Conservation (phyloP, 92 coral and sea anemone genomes). For the Zoanthus solanderi region DNA sequence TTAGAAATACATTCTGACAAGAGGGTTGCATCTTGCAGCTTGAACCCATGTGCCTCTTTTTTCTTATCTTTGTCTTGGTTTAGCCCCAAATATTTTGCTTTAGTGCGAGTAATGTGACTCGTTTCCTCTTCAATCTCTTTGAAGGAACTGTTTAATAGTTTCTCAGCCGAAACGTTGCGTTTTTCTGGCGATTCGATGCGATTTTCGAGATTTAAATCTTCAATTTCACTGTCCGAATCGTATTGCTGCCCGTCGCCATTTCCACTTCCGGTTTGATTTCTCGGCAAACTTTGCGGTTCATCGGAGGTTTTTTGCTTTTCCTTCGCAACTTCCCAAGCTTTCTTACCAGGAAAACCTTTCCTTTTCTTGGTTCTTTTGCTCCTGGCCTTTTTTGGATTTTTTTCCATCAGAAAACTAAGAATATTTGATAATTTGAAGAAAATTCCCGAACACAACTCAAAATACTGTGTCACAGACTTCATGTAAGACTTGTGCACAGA, state of each 20-base stretch:
- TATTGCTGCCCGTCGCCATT: constrained; percentile 37
- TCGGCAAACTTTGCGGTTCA: constrained; percentile 27
- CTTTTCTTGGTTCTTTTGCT: constrained; percentile 33
- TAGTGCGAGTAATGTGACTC: constrained; percentile 46
- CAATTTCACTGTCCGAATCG: constrained; percentile 33
- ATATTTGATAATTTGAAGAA: constrained; percentile 28
- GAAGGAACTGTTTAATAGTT: constrained; percentile 65
- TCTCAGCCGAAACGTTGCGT: constrained; percentile 33
- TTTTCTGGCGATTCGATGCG: constrained; percentile 8
- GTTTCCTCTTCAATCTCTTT: constrained; percentile 47
- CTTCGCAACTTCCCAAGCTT: constrained; percentile 41
- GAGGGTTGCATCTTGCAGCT: constrained; percentile 59
- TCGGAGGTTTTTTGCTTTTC: constrained; percentile 30
- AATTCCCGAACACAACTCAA: constrained; percentile 1
- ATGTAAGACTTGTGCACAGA: constrained; percentile 35
- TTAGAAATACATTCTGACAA: constrained; percentile 53
- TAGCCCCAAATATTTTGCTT: constrained; percentile 31
- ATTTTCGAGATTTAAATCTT: constrained; percentile 27
- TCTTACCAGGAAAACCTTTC: constrained; percentile 33
- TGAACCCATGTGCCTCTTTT: constrained; percentile 62
- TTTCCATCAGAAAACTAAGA: constrained; percentile 36
- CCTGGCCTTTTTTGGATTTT: constrained; percentile 27
- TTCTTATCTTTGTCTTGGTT: background rate
- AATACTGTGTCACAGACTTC: constrained; percentile 28
- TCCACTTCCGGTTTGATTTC: constrained; percentile 40